Base-by-base conservation (phyloP, 2,113 vertebrate species). In the Ginglymostoma cirratum region DNA sequence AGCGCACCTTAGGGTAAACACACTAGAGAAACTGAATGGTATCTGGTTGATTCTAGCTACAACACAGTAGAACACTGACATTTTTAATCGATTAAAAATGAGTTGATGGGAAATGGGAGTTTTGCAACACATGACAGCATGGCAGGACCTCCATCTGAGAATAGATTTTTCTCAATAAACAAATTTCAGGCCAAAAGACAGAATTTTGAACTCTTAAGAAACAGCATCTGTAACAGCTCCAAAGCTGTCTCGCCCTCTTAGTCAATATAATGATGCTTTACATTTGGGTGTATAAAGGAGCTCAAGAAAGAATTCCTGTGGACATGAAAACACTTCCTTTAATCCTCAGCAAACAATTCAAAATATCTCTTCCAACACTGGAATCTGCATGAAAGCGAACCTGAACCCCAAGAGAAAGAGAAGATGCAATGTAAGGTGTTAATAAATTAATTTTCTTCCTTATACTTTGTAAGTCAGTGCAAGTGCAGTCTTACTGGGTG, bases 401-500 rank as follows among this genome's bases (percentile, higher is more conserved):
- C 34, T 61, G 48, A 90, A n/a, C 8, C n/a, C 2, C 19, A 19
- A 93, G 2, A 19, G 12, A 2, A 95, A 95, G 67, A 38, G 23
- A 70, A 72, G 72, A 24, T 95, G 21, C 67, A 30, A 93, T 34
- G 21, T 93, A 23, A 66, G 23, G 23, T 72, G 94, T 95, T 95
- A 72, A 95, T 72, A 70, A 95, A 52, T 72, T 30, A 95, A 48
- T 67, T 72, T 95, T 95, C 42, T 72, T 76, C 45, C 94, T 76
- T 52, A 69, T 14, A 72, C 17, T 3, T 61, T 67, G 61, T 23
- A 93, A 66, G n/a, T 19, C 15, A 12, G 27, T 27, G 24, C 7
- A 45, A 52, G 27, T 30, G 17, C 23, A n/a, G 24, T 95, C 42
- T 52, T 19, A 72, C 8, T 95, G 67, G 94, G 42, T 34, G 94